Conservation (phyloP, 2,113 vertebrate genomes). For the Syngnathus floridae region DNA sequence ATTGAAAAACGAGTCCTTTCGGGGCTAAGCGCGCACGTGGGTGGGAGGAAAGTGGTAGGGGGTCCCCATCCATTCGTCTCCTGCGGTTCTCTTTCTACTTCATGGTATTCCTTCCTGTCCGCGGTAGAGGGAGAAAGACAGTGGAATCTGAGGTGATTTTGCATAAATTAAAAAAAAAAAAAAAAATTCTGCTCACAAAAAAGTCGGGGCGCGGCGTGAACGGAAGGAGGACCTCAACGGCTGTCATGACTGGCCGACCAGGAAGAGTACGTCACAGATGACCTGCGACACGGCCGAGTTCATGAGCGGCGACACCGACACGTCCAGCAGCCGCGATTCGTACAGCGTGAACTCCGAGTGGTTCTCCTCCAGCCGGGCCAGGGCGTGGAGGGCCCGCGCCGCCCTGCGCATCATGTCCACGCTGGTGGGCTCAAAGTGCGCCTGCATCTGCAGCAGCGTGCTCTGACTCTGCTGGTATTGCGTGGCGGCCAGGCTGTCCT, state of each 20-base stretch:
- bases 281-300: constrained; percentile 97
- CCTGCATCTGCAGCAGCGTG: constrained; percentile 87
- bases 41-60: not conserved
- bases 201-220: constrained; percentile 24
- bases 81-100: constrained; percentile 60
- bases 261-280: constrained; percentile 98
- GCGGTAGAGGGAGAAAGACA: constrained; percentile 82
- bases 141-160: constrained; percentile 99
- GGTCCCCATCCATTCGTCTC: constrained; percentile 61
- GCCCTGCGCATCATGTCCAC: constrained; percentile 99
- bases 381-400: constrained; percentile 89
- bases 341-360: constrained; percentile 97
- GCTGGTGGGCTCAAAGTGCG: constrained; percentile 92
- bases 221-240: constrained; percentile 70
- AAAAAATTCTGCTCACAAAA: constrained; percentile 66
- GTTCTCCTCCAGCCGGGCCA: constrained; percentile 97
- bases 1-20: constrained; percentile 72
- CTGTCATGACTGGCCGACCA: constrained; percentile 99
- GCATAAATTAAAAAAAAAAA: constrained; percentile 92
- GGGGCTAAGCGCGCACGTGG: constrained; percentile 73
- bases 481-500: constrained; percentile 95
- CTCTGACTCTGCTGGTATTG: constrained; percentile 97
- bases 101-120: constrained; percentile 76
- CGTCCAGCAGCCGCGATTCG: constrained; percentile 96
- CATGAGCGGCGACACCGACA: constrained; percentile 97